A percentile compares a stretch with the other conserved stretches of the same genome.
Evolutionary conservation across 2,113 vertebrate genomes (phyloP).

Genomic region (Elgaria multicarinata): DNA sequence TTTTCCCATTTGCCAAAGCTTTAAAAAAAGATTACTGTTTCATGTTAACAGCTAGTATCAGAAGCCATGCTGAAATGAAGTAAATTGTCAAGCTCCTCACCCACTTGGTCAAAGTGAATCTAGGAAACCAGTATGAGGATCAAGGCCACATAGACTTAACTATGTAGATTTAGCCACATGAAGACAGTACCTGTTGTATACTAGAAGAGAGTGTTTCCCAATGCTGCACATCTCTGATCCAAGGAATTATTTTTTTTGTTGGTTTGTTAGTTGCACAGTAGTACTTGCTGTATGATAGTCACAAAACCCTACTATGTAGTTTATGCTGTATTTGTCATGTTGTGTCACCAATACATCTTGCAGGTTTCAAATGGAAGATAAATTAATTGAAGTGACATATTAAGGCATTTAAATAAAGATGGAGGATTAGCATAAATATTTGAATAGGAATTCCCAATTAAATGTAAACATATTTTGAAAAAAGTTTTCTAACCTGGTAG

Average conservation of each 20-base stretch:
- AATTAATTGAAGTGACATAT: not conserved
- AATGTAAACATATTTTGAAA: not conserved
- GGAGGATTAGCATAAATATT: not conserved
- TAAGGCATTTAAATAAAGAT: not conserved
- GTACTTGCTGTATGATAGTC: not conserved
- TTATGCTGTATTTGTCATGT: not conserved
- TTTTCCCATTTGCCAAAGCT: not conserved
- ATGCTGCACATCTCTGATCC: not conserved
- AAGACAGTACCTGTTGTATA: too few relatives aligned
- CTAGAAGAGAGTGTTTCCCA: not conserved
- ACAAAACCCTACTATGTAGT: not conserved
- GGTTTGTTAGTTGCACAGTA: not conserved
- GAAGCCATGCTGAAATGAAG: not conserved
- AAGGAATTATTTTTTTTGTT: not conserved
- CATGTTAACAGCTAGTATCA: not conserved
- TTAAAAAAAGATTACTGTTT: not conserved
- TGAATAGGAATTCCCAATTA: not conserved
- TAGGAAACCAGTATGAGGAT: not conserved
- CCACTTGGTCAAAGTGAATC: not conserved
- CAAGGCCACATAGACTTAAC: not conserved
- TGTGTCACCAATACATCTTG: not conserved
- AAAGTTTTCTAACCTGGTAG: too few relatives aligned
- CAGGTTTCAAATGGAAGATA: not conserved
- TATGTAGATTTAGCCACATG: not conserved
- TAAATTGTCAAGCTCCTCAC: not conserved